Conservation (phyloP, 2,888 invertebrate genomes). For the Scaptomyza caliginosa region DNA sequence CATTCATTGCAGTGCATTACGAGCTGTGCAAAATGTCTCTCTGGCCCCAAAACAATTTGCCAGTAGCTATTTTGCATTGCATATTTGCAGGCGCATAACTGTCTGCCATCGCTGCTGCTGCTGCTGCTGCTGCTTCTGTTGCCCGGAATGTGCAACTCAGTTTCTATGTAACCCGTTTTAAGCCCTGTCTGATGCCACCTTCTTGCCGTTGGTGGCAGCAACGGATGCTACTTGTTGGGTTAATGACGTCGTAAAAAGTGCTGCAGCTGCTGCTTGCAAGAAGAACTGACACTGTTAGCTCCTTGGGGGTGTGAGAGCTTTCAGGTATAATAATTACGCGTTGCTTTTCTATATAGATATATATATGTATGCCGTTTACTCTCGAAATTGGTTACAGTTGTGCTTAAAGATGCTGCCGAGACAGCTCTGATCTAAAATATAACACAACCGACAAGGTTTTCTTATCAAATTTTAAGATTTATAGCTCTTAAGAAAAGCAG, state of each 20-base stretch:
- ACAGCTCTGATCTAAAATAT: constrained; percentile 4
- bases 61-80: constrained; percentile 60
- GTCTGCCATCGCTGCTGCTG: constrained; percentile 27
- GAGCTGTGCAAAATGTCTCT: constrained; percentile 37
- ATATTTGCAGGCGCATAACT: constrained; percentile 65
- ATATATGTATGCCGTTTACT: too few relatives aligned
- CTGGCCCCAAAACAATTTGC: constrained; percentile 58
- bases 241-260: constrained; percentile 71
- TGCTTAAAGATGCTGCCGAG: constrained; percentile 11
- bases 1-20: constrained; percentile 41
- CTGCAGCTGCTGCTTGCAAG: constrained; percentile 41
- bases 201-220: constrained; percentile 28
- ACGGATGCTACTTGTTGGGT: constrained; percentile 69
- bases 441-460: neutral
- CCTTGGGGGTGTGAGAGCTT: constrained; percentile 8
- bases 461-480: neutral
- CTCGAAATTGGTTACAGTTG: constrained; percentile 10
- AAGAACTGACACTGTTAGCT: constrained; percentile 47
- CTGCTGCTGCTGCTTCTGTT: constrained; percentile 7
- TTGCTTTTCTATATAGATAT: too few relatives aligned
- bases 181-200: constrained; percentile 34
- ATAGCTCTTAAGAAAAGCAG: too few relatives aligned
- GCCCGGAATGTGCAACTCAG: constrained; percentile 52
- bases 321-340: constrained; percentile 47
- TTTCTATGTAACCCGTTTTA: constrained; percentile 41